Conservation (phyloP, 2,797 vertebrate genomes). For the Anolis apletophallus region DNA sequence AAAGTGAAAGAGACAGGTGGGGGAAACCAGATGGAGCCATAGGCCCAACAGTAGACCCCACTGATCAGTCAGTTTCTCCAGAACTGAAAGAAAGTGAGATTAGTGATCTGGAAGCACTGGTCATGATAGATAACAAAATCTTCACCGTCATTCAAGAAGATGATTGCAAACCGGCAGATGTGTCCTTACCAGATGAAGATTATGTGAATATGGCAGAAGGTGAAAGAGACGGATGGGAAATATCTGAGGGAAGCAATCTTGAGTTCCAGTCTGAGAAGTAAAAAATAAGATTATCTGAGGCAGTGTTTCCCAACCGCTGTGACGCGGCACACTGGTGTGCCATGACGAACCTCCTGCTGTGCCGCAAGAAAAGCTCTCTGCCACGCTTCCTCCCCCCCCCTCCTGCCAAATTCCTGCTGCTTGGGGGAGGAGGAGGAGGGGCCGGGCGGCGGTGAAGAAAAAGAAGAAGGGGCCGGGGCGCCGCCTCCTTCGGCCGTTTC, state of each 20-base stretch:
- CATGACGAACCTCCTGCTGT: too few relatives aligned
- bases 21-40: neutral
- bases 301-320: too few relatives aligned
- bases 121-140: neutral
- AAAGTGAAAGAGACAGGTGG: neutral
- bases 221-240: slow-evolving; percentile 13
- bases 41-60: neutral
- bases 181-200: fast-evolving
- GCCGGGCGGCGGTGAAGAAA: too few relatives aligned
- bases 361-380: too few relatives aligned
- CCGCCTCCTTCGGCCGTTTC: too few relatives aligned
- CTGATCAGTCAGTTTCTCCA: neutral
- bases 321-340: too few relatives aligned
- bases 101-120: fast-evolving
- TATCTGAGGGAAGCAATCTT: slow-evolving; percentile 17
- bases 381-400: too few relatives aligned
- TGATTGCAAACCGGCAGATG: slow-evolving; percentile 35
- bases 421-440: too few relatives aligned
- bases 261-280: slow-evolving; percentile 60
- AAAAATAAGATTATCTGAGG: neutral
- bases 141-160: fast-evolving
- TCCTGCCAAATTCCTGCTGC: too few relatives aligned
- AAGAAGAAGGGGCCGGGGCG: too few relatives aligned
- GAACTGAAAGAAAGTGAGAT: slow-evolving; percentile 15
- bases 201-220: neutral